Conservation (phyloP, 2,888 invertebrate genomes). For the Heteropelma amictum region DNA sequence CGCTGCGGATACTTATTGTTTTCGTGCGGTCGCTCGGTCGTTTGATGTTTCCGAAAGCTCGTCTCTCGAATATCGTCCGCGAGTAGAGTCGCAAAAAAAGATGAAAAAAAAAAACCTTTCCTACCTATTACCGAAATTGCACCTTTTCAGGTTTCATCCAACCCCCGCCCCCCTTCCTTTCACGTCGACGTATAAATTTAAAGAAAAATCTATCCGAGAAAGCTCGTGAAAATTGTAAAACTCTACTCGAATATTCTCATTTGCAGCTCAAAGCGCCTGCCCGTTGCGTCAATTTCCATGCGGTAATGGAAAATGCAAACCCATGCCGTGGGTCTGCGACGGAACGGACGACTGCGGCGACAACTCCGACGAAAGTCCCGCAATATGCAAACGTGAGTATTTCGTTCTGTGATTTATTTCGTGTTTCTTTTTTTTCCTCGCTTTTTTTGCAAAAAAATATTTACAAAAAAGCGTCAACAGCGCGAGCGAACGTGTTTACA, state of each 20-base stretch:
- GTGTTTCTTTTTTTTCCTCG: background rate
- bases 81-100: too few species aligned
- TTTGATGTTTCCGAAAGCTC: too few species aligned
- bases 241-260: slow-evolving; percentile 38
- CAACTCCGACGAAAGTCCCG: slow-evolving; percentile 88
- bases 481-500: background rate
- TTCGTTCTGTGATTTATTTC: background rate
- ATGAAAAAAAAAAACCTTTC: too few species aligned
- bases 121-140: too few species aligned
- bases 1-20: too few species aligned
- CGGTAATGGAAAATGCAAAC: slow-evolving; percentile 86
- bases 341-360: slow-evolving; percentile 89
- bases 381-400: slow-evolving; percentile 84
- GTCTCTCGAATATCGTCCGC: too few species aligned
- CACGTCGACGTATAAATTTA: too few species aligned
- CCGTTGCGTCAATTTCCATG: slow-evolving; percentile 87
- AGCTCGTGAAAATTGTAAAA: slow-evolving; percentile 7
- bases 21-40: too few species aligned
- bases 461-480: too few species aligned
- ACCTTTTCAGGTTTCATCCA: too few species aligned
- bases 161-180: too few species aligned
- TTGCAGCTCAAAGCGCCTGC: slow-evolving; percentile 79
- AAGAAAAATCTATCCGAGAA: slow-evolving; percentile 11
- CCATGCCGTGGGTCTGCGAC: slow-evolving; percentile 88
- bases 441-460: too few species aligned